Percentiles rank a stretch among this genome's conserved stretches.
These are phyloP conservation scores for Lutjanus argentimaculatus DNA, from an alignment of 2,797 vertebrate genomes.

Conservation along the genomic window DNA sequence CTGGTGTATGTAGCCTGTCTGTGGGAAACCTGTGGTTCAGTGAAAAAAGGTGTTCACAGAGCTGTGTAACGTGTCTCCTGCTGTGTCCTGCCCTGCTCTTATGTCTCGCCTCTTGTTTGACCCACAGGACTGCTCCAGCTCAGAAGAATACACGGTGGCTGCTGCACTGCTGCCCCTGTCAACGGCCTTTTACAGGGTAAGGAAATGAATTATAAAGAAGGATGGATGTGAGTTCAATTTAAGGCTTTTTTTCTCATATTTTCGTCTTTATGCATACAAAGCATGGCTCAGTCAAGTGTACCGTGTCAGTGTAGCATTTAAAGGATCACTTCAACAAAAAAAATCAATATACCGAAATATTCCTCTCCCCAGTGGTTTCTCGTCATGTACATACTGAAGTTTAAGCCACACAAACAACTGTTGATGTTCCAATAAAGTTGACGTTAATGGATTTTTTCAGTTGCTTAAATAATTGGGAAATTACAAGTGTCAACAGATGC, in stretches of 20 bases:
- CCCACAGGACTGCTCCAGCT: slow-evolving; percentile 96
- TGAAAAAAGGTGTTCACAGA: slow-evolving; percentile 25
- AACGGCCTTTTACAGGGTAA: slow-evolving; percentile 98
- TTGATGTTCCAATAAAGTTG: neutral
- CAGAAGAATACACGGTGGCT: slow-evolving; percentile 95
- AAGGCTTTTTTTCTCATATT: neutral
- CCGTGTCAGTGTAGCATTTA: neutral
- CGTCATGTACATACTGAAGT: neutral
- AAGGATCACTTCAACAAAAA: neutral
- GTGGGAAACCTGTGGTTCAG: slow-evolving; percentile 11
- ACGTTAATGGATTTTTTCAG: neutral
- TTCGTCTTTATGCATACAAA: neutral
- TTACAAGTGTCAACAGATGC: neutral
- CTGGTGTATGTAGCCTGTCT: slow-evolving; percentile 13
- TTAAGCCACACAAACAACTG: neutral
- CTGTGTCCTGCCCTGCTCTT: slow-evolving; percentile 44
- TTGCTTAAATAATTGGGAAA: neutral
- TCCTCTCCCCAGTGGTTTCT: neutral
- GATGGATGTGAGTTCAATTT: neutral
- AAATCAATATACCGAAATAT: neutral
- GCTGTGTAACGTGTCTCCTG: slow-evolving; percentile 33
- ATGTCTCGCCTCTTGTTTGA: slow-evolving; percentile 70
- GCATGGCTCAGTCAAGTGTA: neutral
- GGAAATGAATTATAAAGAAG: slow-evolving; percentile 52
- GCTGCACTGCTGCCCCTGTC: slow-evolving; percentile 94